These are phyloP conservation scores for Gnatocerus cornutus DNA, from an alignment of 2,888 invertebrate species.

Conservation along the genomic window DNA sequence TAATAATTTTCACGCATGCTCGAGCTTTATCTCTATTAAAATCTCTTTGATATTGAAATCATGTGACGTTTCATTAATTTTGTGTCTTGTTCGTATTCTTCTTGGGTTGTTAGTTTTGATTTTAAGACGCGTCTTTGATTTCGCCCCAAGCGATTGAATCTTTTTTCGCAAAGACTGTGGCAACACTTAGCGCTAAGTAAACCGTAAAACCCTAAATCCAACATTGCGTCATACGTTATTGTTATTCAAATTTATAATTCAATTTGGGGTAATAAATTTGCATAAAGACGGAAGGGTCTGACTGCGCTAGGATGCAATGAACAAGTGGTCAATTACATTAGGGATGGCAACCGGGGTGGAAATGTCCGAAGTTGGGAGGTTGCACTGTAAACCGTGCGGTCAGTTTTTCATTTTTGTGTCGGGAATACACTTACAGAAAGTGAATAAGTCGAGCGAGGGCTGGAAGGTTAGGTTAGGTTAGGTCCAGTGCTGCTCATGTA, in stretches of 20 bases:
- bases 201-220: constrained; percentile 69
- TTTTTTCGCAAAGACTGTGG: constrained; percentile 38
- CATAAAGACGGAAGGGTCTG: constrained; percentile 70
- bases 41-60: constrained; percentile 72
- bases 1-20: constrained; percentile 72
- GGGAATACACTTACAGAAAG: constrained; percentile 60
- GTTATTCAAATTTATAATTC: constrained; percentile 73
- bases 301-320: constrained; percentile 57
- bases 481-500: constrained; percentile 75
- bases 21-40: constrained; percentile 71
- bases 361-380: no score
- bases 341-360: constrained; percentile 27
- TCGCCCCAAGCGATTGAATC: constrained; percentile 23
- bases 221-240: constrained; percentile 70
- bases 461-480: constrained; percentile 71
- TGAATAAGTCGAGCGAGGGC: constrained; percentile 61
- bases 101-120: constrained; percentile 61
- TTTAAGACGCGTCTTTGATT: constrained; percentile 48
- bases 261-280: constrained; percentile 72
- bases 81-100: constrained; percentile 68
- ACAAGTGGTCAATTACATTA: constrained; percentile 67
- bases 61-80: constrained; percentile 72
- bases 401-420: constrained; percentile 4
- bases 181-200: constrained; percentile 64
- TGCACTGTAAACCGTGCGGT: background rate